phyloP scores from a whole-genome alignment of 92 coral and sea anemone genomes.

The Palythoa heliodiscus region DNA sequence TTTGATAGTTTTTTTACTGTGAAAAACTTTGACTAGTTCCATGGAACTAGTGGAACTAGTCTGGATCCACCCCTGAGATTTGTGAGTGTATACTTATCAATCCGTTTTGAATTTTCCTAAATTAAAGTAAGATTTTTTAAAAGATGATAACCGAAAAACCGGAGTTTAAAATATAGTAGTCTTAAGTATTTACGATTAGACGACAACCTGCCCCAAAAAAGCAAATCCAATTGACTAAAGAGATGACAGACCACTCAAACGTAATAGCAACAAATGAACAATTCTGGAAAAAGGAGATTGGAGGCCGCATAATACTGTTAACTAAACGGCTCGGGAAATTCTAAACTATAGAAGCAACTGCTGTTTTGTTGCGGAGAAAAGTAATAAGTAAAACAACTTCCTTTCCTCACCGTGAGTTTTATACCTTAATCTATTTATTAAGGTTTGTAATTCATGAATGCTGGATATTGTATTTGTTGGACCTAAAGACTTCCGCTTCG shows the following conservation, averaged over 20 bases:
- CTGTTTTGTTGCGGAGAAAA: not conserved
- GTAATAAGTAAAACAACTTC: not conserved
- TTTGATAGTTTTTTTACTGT: too few species aligned
- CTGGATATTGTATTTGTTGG: slow-evolving; percentile 8
- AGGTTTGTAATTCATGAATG: not conserved
- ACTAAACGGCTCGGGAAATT: not conserved
- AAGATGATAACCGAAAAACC: not conserved
- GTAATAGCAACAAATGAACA: not conserved
- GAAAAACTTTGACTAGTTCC: too few species aligned
- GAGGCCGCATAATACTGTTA: not conserved
- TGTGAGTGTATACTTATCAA: not conserved
- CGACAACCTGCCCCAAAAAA: not conserved
- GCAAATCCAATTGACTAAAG: slow-evolving; percentile 24
- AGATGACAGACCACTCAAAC: not conserved
- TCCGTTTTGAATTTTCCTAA: not conserved
- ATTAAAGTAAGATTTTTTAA: not conserved
- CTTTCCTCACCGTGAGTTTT: not conserved
- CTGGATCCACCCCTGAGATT: too few species aligned
- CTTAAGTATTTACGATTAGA: not conserved
- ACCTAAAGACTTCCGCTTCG: not conserved
- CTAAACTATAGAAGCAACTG: not conserved
- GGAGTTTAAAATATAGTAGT: not conserved
- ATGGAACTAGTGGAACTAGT: too few species aligned
- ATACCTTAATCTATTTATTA: too few species aligned
- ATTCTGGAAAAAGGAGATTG: not conserved